Conservation (phyloP, 1,140 invertebrate genomes). For the Trichoplusia ni region DNA sequence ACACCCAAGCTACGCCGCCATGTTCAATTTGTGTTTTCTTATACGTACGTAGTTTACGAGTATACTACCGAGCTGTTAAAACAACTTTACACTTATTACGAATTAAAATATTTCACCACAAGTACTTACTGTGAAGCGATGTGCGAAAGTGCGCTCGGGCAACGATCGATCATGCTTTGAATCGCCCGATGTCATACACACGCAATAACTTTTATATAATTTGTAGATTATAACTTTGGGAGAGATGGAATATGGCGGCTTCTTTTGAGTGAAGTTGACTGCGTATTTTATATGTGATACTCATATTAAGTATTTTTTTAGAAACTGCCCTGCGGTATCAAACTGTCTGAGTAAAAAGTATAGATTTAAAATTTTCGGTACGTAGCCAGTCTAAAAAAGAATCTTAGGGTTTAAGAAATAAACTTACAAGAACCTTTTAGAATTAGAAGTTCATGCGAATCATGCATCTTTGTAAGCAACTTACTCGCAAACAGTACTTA, state of each 20-base stretch:
- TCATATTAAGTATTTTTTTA: no score
- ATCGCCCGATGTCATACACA: slow-evolving; percentile 25
- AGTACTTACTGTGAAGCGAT: neutral
- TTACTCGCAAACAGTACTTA: no score
- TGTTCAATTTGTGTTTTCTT: neutral
- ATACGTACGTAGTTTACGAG: neutral
- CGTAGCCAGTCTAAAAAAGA: no score
- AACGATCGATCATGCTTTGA: slow-evolving; percentile 30
- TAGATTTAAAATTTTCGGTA: no score
- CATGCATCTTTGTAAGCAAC: no score
- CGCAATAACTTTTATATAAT: slow-evolving; percentile 8
- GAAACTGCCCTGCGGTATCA: no score
- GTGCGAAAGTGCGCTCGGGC: neutral
- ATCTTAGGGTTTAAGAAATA: no score
- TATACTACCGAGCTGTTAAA: neutral
- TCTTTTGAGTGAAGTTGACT: no score
- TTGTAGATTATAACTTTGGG: neutral
- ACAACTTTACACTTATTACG: slow-evolving; percentile 10
- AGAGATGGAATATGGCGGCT: neutral
- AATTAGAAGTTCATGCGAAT: no score
- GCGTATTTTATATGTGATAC: no score
- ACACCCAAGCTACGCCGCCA: neutral
- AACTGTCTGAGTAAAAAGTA: no score
- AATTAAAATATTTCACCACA: slow-evolving; percentile 22
- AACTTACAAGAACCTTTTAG: no score